phyloP scores from a whole-genome alignment of 2,888 invertebrate genomes.

The Leucophenga maculata region DNA sequence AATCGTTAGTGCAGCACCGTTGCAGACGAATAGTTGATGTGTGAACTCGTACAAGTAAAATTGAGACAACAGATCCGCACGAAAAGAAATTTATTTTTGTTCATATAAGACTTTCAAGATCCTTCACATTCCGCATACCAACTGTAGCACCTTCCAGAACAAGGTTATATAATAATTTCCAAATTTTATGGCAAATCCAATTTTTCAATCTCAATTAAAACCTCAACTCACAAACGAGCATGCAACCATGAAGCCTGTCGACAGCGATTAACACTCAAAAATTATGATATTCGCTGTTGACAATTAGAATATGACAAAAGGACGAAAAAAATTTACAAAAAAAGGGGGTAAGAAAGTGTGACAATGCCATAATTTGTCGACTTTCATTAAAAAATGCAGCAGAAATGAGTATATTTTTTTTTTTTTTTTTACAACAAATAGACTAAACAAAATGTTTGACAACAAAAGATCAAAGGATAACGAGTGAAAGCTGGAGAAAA shows the following conservation, averaged over 20 bases:
- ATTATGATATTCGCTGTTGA: constrained; percentile 27
- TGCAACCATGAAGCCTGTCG: constrained; percentile 22
- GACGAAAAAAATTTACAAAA: constrained; percentile 18
- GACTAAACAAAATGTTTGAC: constrained; percentile 31
- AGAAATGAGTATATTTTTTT: too few species aligned
- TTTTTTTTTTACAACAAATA: constrained; percentile 19
- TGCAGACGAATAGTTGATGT: too few species aligned
- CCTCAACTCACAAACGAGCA: too few species aligned
- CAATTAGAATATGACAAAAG: constrained; percentile 31
- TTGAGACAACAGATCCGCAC: too few species aligned
- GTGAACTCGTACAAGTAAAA: too few species aligned
- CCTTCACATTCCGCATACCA: too few species aligned
- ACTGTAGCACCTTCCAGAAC: too few species aligned
- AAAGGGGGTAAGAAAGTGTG: constrained; percentile 44
- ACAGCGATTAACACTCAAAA: constrained; percentile 21
- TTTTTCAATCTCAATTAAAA: background rate
- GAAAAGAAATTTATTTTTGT: too few species aligned
- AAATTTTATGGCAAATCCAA: background rate
- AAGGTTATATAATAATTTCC: background rate
- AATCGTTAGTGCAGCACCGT: too few species aligned
- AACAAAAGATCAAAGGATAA: constrained; percentile 52
- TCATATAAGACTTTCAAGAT: too few species aligned
- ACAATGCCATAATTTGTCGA: constrained; percentile 59
- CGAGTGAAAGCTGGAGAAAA: constrained; percentile 43
- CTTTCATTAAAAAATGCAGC: constrained; percentile 43